Conservation (phyloP, 2,113 vertebrate species). For the Eublepharis macularius region DNA sequence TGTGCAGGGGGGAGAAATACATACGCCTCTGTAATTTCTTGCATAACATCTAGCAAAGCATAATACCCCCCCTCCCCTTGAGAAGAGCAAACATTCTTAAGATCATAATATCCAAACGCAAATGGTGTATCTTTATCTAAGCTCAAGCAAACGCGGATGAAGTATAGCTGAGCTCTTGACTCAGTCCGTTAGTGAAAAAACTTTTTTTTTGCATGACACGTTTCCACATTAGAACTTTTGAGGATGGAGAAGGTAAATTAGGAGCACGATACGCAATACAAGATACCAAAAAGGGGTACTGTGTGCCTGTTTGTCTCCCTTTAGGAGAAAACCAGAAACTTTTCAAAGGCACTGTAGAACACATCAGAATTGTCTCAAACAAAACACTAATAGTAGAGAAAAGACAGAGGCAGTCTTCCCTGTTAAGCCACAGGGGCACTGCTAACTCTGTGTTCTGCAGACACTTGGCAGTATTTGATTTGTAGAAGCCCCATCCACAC, state of each 20-base stretch:
- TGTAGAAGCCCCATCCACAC: neutral
- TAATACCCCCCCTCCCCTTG: slow-evolving; percentile 51
- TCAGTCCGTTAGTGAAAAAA: slow-evolving; percentile 53
- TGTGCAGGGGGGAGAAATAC: slow-evolving; percentile 53
- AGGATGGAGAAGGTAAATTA: neutral
- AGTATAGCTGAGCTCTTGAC: slow-evolving; percentile 57
- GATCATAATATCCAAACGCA: slow-evolving; percentile 36
- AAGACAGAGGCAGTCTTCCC: no score
- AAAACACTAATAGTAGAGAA: neutral
- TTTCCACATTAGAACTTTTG: neutral
- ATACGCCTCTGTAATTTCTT: slow-evolving; percentile 65
- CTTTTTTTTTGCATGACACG: slow-evolving; percentile 20
- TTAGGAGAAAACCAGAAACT: neutral
- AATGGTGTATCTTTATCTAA: slow-evolving; percentile 50
- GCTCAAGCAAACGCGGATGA: slow-evolving; percentile 56
- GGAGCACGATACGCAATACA: neutral
- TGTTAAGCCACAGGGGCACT: neutral
- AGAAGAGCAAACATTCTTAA: slow-evolving; percentile 24
- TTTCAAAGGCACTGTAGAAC: neutral
- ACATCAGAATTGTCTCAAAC: neutral
- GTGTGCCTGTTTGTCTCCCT: neutral
- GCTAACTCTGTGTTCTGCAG: neutral
- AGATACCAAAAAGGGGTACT: neutral
- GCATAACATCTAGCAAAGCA: slow-evolving; percentile 54
- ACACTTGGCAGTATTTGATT: neutral